Conservation (phyloP, 2,888 invertebrate species). For the Maniola hyperantus region DNA sequence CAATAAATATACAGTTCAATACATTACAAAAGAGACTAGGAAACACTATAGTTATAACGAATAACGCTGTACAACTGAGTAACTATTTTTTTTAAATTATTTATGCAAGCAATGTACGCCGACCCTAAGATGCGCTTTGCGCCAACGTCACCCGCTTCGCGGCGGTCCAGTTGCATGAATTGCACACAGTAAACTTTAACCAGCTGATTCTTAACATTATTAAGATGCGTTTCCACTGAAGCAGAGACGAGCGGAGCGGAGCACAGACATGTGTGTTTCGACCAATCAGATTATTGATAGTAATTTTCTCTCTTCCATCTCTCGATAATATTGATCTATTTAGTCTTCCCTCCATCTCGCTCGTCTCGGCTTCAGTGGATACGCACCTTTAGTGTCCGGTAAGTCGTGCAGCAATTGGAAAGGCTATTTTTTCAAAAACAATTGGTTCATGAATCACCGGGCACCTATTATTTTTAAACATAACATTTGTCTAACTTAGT, state of each 20-base stretch:
- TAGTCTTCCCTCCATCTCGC: background rate
- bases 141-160: constrained; percentile 3
- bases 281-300: too few species aligned
- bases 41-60: constrained; percentile 21
- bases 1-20: constrained; percentile 32
- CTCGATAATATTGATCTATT: too few species aligned
- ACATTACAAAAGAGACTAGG: constrained; percentile 33
- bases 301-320: too few species aligned
- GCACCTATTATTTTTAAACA: background rate
- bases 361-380: background rate
- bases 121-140: background rate
- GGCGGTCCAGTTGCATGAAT: background rate
- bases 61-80: background rate
- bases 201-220: constrained; percentile 2
- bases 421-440: background rate
- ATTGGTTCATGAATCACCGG: background rate
- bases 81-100: background rate
- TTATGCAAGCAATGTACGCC: constrained; percentile 18
- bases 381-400: background rate
- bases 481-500: background rate
- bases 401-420: background rate
- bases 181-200: constrained; percentile 4
- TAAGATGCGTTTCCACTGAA: background rate
- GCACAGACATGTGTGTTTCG: too few species aligned
- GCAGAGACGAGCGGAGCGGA: background rate